Evolutionary conservation across 2,797 vertebrate species (phyloP).

Genomic region (Girardinus metallicus): DNA sequence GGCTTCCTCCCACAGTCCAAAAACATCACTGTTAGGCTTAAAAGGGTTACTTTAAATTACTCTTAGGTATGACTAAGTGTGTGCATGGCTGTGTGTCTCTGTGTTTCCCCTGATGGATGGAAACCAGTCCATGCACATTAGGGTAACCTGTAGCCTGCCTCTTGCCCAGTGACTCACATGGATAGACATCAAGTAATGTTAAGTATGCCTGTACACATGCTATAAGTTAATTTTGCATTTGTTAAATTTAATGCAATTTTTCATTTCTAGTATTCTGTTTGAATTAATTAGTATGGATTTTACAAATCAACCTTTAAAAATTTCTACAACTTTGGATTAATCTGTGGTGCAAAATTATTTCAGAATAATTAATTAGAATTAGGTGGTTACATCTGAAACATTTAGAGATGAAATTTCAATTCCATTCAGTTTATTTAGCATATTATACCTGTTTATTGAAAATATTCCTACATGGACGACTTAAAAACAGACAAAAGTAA

Average conservation of each 20-base stretch:
- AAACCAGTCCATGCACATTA: not conserved
- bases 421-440: not conserved
- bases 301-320: not conserved
- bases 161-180: not conserved
- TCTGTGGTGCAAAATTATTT: not conserved
- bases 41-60: not conserved
- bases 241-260: not conserved
- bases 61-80: not conserved
- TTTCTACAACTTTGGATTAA: not conserved
- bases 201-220: too few relatives aligned
- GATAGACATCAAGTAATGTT: not conserved
- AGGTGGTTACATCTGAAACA: not conserved
- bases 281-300: not conserved
- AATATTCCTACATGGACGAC: not conserved
- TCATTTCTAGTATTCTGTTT: not conserved
- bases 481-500: not conserved
- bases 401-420: not conserved
- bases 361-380: not conserved
- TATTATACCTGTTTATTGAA: not conserved
- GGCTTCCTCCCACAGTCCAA: not conserved
- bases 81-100: not conserved
- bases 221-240: too few relatives aligned
- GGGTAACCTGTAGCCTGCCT: not conserved
- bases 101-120: not conserved
- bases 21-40: not conserved